Base-by-base conservation (phyloP, 1,140 invertebrate species). In the Atta cephalotes region DNA sequence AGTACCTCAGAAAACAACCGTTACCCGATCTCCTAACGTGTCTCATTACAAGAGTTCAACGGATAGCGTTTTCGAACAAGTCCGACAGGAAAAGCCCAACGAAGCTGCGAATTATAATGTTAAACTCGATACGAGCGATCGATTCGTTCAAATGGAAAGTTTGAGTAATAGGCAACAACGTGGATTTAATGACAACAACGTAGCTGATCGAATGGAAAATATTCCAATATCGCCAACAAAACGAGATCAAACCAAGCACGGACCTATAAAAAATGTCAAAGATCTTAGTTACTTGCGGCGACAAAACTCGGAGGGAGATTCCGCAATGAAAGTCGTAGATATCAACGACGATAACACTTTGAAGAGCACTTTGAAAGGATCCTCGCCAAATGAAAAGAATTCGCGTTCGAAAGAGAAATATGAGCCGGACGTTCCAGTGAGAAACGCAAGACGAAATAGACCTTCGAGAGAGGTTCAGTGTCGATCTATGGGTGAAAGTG, bases 251-350 rank as follows among this genome's bases (percentile, higher is more conserved):
- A 87, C 58, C 58, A 49, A 74, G 18, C 93, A 93, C 12, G 28
- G 39, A 10, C 21, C 60, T 10, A 10, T 35, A 0, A 93, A 91
- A 45, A 90, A 91, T 2, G 21, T 81, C 0, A 92, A 93, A 39
- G 94, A 95, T 45, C 92, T 89, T 12, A 92, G 80, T 63, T 94
- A 90, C 25, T 89, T 95, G 28, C 90, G 93, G 49, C 91, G 94
- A 58, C 95, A 95, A 65, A 95, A 95, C 76, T 95, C 95, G 0
- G 95, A 95, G 58, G 95, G 95, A 16, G 95, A 95, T 58, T 92
- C 92, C 2, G 68, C 90, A 25, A 65, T 82, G 3, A 91, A 92
- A 49, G 49, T 81, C 14, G 60, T 60, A 25, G 76, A 92, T 9
- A 39, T 85, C 6, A 90, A 88, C 10, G 89, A 92, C 10, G 92